Evolutionary conservation across 2,113 vertebrate species (phyloP).

Genomic region (Tympanuchus pallidicinctus): DNA sequence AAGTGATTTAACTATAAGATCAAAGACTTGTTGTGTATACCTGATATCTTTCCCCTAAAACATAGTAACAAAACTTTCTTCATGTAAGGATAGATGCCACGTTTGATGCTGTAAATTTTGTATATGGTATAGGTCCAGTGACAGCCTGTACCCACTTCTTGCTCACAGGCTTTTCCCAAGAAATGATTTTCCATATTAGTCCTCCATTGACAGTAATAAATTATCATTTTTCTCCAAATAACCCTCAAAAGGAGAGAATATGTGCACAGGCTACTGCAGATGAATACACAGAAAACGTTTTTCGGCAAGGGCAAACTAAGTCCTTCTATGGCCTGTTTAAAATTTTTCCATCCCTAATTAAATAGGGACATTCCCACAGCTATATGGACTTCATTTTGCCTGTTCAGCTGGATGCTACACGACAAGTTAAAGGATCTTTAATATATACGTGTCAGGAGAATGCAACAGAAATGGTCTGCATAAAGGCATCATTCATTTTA

Average conservation of each 20-base stretch:
- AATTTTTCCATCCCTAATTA: constrained; percentile 9
- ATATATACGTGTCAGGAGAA: background rate
- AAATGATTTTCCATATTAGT: constrained; percentile 61
- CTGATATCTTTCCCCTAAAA: constrained; percentile 41
- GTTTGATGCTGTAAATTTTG: background rate
- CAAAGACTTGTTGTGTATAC: constrained; percentile 47
- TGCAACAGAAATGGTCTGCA: background rate
- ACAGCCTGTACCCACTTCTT: constrained; percentile 16
- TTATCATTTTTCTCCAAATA: constrained; percentile 19
- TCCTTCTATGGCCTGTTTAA: constrained; percentile 20
- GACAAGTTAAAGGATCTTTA: constrained; percentile 11
- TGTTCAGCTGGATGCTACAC: constrained; percentile 28
- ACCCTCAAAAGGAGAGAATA: background rate
- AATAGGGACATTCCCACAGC: background rate
- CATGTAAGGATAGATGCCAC: constrained; percentile 30
- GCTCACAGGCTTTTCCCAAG: background rate
- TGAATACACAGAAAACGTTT: background rate
- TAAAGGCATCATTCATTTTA: constrained; percentile 36
- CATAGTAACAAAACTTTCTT: constrained; percentile 25
- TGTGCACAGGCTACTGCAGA: background rate
- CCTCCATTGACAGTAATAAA: constrained; percentile 27
- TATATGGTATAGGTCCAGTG: constrained; percentile 26
- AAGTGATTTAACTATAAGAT: constrained; percentile 54
- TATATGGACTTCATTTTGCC: constrained; percentile 3
- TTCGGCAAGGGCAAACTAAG: constrained; percentile 22